Percentiles rank a stretch among this genome's conserved stretches.
Evolutionary conservation across 2,113 vertebrate genomes (phyloP).

Genomic region (Scomber scombrus): DNA sequence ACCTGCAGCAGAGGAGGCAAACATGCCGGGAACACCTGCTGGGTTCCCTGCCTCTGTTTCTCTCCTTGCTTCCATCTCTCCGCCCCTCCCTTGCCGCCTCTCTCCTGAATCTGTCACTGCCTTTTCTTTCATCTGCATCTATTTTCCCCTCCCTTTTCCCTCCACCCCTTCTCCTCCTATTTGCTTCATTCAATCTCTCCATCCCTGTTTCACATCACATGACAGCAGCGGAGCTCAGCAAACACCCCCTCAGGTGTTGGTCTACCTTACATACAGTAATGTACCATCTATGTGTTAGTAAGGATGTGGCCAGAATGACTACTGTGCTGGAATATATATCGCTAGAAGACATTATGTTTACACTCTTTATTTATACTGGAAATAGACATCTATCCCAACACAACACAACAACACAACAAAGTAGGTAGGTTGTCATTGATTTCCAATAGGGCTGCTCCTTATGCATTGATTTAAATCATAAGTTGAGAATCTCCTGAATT

Average conservation of each 20-base stretch:
- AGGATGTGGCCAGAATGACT: slow-evolving; percentile 37
- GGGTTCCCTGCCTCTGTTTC: slow-evolving; percentile 71
- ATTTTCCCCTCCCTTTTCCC: slow-evolving; percentile 44
- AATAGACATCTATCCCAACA: slow-evolving; percentile 42
- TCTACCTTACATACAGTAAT: slow-evolving; percentile 55
- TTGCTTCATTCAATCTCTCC: slow-evolving; percentile 37
- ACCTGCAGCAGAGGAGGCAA: slow-evolving; percentile 60
- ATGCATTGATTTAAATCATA: no score
- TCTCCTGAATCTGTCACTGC: slow-evolving; percentile 73
- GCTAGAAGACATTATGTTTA: slow-evolving; percentile 46
- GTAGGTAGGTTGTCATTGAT: neutral
- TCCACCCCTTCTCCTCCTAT: slow-evolving; percentile 32
- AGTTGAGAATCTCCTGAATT: no score
- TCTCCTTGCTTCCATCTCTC: slow-evolving; percentile 61
- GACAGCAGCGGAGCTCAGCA: slow-evolving; percentile 52
- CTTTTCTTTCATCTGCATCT: slow-evolving; percentile 75
- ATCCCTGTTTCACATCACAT: slow-evolving; percentile 41
- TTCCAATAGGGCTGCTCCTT: neutral
- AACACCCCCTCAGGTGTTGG: slow-evolving; percentile 64
- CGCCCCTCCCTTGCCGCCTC: slow-evolving; percentile 48
- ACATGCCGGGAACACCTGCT: slow-evolving; percentile 74
- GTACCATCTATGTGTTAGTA: slow-evolving; percentile 42
- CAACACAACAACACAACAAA: neutral
- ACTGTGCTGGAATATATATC: slow-evolving; percentile 39
- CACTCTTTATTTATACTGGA: slow-evolving; percentile 43